Conservation (phyloP, 1,140 invertebrate genomes). For the Calosoma granatense region DNA sequence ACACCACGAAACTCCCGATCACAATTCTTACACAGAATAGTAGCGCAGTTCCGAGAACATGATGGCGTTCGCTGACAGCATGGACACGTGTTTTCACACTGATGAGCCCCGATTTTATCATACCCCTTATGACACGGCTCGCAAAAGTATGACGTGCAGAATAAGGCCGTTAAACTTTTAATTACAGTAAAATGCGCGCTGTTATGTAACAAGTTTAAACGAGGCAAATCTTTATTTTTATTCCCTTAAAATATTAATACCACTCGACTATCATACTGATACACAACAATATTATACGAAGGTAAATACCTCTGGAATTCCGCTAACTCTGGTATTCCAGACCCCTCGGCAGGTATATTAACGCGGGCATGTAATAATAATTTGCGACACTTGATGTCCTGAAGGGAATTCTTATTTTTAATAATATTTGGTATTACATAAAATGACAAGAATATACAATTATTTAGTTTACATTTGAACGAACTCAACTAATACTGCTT, state of each 20-base stretch:
- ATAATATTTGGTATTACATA: too few relatives aligned
- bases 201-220: slow-evolving; percentile 2
- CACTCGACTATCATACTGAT: slow-evolving; percentile 11
- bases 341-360: too few relatives aligned
- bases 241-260: background rate
- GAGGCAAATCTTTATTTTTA: background rate
- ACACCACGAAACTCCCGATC: background rate
- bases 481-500: too few relatives aligned
- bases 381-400: too few relatives aligned
- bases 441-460: too few relatives aligned
- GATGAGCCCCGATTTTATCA: background rate
- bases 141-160: background rate
- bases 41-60: background rate
- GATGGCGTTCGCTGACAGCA: background rate
- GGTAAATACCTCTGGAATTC: too few relatives aligned
- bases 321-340: too few relatives aligned
- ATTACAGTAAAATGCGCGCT: slow-evolving; percentile 6
- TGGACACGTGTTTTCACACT: background rate
- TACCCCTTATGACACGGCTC: background rate
- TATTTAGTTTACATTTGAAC: too few relatives aligned
- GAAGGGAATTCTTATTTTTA: too few relatives aligned
- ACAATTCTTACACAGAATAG: background rate
- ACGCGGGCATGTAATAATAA: too few relatives aligned
- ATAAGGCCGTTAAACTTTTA: slow-evolving; percentile 10
- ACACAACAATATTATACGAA: slow-evolving; percentile 14